Conservation (phyloP, 1,140 invertebrate genomes). For the Anoplophora glabripennis region DNA sequence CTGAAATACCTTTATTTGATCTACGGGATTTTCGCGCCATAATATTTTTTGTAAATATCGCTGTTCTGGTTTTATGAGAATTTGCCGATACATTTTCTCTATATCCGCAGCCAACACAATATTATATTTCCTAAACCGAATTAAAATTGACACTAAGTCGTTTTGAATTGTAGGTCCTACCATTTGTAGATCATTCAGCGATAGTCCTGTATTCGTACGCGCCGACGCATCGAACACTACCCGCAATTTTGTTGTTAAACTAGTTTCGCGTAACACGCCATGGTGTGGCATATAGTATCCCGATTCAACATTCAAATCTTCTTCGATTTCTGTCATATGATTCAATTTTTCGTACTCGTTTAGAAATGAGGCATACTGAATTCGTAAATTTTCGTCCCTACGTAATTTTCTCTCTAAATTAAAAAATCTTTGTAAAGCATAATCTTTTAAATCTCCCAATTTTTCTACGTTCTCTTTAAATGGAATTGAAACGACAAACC, state of each 20-base stretch:
- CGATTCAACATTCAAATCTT: not conserved
- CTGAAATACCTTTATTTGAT: constrained; percentile 31
- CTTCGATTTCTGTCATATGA: not conserved
- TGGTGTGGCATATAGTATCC: constrained; percentile 46
- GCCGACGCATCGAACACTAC: constrained; percentile 45
- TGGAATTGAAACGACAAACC: constrained; percentile 6
- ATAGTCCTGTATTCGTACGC: constrained; percentile 29
- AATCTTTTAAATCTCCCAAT: constrained; percentile 4
- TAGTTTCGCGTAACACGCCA: constrained; percentile 32
- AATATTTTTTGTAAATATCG: constrained; percentile 27
- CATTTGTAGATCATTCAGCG: constrained; percentile 38
- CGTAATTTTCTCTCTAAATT: constrained; percentile 17
- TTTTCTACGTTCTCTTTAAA: constrained; percentile 5
- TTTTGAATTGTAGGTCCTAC: constrained; percentile 37
- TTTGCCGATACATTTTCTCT: constrained; percentile 48
- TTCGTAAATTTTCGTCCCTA: constrained; percentile 1
- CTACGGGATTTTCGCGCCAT: constrained; percentile 28
- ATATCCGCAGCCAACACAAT: constrained; percentile 49
- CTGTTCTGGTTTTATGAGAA: constrained; percentile 41
- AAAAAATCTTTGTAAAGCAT: constrained; percentile 1
- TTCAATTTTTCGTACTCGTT: constrained; percentile 5
- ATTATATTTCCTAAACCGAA: constrained; percentile 47
- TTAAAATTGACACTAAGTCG: constrained; percentile 41
- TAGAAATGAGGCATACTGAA: constrained; percentile 1
- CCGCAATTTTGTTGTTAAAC: constrained; percentile 40